Evolutionary conservation across 2,888 invertebrate genomes (phyloP).

Genomic region (Acanthosepion lycidas): DNA sequence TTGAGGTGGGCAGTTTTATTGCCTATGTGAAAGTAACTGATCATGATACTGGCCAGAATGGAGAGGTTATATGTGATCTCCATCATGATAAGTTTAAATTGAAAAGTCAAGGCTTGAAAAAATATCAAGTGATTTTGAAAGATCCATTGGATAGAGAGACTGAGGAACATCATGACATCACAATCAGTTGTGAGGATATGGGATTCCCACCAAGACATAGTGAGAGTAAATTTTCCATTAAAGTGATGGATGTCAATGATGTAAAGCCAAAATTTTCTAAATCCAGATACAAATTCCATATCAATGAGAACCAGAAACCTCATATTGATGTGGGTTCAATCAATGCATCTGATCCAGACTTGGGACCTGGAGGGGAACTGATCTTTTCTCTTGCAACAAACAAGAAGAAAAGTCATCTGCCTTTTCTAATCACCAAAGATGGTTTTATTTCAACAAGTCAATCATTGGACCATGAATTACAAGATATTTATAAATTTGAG

Average conservation of each 20-base stretch:
- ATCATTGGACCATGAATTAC: constrained; percentile 33
- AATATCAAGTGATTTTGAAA: constrained; percentile 33
- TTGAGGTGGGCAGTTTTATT: neutral
- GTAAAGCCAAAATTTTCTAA: neutral
- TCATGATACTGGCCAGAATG: constrained; percentile 6
- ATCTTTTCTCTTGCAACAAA: neutral
- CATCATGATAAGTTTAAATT: constrained; percentile 33
- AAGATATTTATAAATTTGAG: constrained; percentile 18
- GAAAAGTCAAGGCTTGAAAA: constrained; percentile 11
- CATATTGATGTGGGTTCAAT: neutral
- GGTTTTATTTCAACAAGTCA: constrained; percentile 10
- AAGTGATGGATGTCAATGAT: constrained; percentile 33
- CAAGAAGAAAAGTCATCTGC: neutral
- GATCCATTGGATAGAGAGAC: constrained; percentile 1
- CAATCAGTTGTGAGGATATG: constrained; percentile 33
- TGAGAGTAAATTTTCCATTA: constrained; percentile 22
- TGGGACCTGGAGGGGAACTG: neutral
- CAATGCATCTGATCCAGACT: constrained; percentile 14
- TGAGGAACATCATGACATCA: constrained; percentile 9
- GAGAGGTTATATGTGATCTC: constrained; percentile 11
- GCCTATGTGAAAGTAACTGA: neutral
- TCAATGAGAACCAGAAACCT: neutral
- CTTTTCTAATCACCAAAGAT: neutral
- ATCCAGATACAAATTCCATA: constrained; percentile 6
- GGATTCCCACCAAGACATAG: constrained; percentile 20